Evolutionary conservation across 2,113 vertebrate genomes (phyloP), one percentile per base, ranked within the genome.

Genomic region (Sturnira hondurensis): DNA sequence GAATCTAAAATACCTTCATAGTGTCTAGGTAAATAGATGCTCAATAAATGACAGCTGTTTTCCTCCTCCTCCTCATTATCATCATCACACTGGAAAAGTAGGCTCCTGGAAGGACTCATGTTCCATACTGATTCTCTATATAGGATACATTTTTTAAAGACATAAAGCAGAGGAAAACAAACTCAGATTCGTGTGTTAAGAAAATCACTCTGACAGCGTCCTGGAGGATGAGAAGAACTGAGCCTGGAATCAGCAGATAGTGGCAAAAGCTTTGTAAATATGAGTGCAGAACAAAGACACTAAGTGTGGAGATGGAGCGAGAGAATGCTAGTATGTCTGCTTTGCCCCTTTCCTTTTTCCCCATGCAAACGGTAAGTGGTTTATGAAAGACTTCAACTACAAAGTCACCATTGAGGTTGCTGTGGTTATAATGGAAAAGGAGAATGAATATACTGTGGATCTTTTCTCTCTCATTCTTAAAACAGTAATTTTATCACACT

Each of bases 361-460:
- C 45, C 26, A 50, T 26, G 67, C 31, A 81, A 91, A 56, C 47
- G 52, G 52, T 68, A 83, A 71, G 63, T 91, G 56, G 20, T 73
- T 86, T 86, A 83, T 58, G 63, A 52, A 93, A 95, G 50, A 0
- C 47, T 31, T 89, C 15, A n/a, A 80, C 82, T 14, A 43, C n/a
- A 86, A 43, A 93, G 28, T 54, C 63, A 87, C 74, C 38, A 26
- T 5, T 63, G 63, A 80, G 50, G 87, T 96, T 95, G 86, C 89
- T 89, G 86, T 86, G 78, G 38, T 95, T 97, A 91, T 56, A 71
- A 28, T 58, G 14, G 10, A 19, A 90, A 61, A 80, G 36, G 86
- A 91, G 28, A 93, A 96, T 95, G n/a, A 93, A 95, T 95, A 88
- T 7, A 33, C 5, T 1, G 22, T 86, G 24, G 7, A 87, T 94